These are phyloP conservation scores for Volucella zonaria DNA, from an alignment of 2,888 invertebrate species.

Conservation along the genomic window DNA sequence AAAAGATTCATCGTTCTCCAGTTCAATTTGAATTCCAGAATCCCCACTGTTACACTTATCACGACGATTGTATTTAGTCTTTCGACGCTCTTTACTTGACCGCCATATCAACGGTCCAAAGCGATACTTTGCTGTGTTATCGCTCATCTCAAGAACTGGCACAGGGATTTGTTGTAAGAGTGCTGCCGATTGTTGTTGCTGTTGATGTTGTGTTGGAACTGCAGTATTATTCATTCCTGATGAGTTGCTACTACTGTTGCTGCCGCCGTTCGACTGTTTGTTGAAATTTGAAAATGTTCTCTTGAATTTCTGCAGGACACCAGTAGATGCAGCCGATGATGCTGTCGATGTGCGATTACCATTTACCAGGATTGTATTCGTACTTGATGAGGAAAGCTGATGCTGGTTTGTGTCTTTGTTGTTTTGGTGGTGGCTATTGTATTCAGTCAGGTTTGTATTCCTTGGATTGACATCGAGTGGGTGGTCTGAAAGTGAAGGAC, in stretches of 20 bases:
- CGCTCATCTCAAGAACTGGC: slow-evolving; percentile 68
- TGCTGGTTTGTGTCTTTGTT: slow-evolving; percentile 62
- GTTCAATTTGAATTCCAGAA: slow-evolving; percentile 88
- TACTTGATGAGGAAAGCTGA: slow-evolving; percentile 30
- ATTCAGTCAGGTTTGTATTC: slow-evolving; percentile 60
- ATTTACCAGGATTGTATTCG: slow-evolving; percentile 52
- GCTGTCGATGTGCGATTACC: slow-evolving; percentile 63
- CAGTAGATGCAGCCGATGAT: slow-evolving; percentile 81
- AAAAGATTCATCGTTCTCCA: slow-evolving; percentile 82
- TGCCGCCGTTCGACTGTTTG: slow-evolving; percentile 75
- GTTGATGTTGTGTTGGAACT: slow-evolving; percentile 32
- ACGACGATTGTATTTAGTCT: slow-evolving; percentile 87
- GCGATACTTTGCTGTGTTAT: slow-evolving; percentile 82
- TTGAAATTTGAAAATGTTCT: slow-evolving; percentile 86
- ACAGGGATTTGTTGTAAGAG: slow-evolving; percentile 70
- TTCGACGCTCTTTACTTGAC: slow-evolving; percentile 88
- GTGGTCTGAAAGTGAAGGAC: slow-evolving; percentile 81
- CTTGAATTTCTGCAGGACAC: slow-evolving; percentile 88
- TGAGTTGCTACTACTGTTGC: slow-evolving; percentile 57
- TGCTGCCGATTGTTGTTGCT: slow-evolving; percentile 40
- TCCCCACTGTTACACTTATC: slow-evolving; percentile 90
- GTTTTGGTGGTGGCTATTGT: slow-evolving; percentile 52
- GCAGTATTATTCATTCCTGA: slow-evolving; percentile 49
- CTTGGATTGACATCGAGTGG: slow-evolving; percentile 69
- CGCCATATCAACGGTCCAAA: slow-evolving; percentile 89